A percentile compares a stretch with the other conserved stretches of the same genome.
Conservation (phyloP, 64 coral and sea anemone species). For the Trachythela sp. region DNA sequence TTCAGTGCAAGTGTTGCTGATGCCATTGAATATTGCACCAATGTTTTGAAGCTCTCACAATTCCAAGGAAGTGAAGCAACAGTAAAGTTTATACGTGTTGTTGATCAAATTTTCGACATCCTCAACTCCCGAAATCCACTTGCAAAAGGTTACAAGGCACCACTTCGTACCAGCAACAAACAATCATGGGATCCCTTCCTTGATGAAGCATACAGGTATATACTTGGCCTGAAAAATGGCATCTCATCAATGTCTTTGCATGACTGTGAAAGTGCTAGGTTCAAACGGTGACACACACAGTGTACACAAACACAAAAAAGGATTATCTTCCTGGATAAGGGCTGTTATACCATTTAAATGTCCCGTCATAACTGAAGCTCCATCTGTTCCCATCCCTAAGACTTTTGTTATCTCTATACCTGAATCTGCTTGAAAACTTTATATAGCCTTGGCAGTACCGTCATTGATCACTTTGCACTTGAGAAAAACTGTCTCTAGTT, state of each 20-base stretch:
- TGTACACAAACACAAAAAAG: constrained; percentile 31
- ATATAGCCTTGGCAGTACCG: too few relatives aligned
- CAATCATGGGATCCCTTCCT: not conserved
- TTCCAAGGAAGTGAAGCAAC: not conserved
- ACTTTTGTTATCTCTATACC: too few relatives aligned
- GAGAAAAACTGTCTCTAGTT: too few relatives aligned
- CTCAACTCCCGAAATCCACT: not conserved
- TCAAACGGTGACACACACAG: constrained; percentile 22
- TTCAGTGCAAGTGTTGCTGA: too few relatives aligned
- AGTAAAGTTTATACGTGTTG: not conserved
- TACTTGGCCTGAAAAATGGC: not conserved
- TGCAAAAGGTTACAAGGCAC: not conserved
- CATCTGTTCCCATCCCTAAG: too few relatives aligned
- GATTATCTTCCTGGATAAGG: constrained; percentile 13
- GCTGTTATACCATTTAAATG: not conserved
- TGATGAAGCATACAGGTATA: not conserved
- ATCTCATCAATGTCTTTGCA: too few relatives aligned
- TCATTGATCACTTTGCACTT: too few relatives aligned
- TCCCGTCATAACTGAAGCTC: too few relatives aligned
- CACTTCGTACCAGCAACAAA: too few relatives aligned
- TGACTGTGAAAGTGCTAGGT: too few relatives aligned
- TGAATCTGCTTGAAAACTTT: too few relatives aligned
- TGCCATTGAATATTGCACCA: too few relatives aligned
- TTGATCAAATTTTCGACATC: not conserved
- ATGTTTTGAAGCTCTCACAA: not conserved